Evolutionary conservation across 1,140 invertebrate genomes (phyloP).

Genomic region (Drosophila ambigua): DNA sequence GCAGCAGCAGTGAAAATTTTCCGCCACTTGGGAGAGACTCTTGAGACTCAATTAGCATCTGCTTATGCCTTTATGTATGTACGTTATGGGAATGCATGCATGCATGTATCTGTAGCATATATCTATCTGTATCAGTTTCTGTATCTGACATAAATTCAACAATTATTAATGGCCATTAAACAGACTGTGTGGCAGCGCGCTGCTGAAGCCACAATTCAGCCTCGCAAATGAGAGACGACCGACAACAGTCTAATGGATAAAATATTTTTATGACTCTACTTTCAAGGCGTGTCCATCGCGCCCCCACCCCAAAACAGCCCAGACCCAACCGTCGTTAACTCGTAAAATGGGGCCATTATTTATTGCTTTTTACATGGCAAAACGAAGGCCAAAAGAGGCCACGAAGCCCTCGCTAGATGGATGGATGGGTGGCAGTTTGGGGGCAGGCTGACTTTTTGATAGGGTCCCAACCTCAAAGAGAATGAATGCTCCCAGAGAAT

Average conservation of each 20-base stretch:
- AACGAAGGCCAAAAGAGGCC: conserved; percentile 59
- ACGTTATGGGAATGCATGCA: no score
- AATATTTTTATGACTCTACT: conserved; percentile 72
- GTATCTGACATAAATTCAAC: conserved; percentile 68
- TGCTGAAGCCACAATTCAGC: conserved; percentile 41
- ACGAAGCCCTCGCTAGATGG: conserved; percentile 9
- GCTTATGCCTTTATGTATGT: no score
- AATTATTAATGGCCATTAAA: conserved; percentile 77
- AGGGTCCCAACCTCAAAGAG: conserved; percentile 10
- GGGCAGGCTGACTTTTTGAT: conserved; percentile 41
- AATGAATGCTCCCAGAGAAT: background rate
- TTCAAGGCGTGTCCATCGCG: conserved; percentile 18
- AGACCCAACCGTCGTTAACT: conserved; percentile 2
- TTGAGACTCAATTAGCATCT: no score
- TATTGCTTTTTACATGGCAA: conserved; percentile 67
- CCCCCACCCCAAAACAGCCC: background rate
- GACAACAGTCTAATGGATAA: conserved; percentile 70
- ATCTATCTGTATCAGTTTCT: conserved; percentile 2
- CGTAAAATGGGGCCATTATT: conserved; percentile 72
- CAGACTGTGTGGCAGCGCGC: conserved; percentile 13
- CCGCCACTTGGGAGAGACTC: no score
- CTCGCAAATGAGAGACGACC: conserved; percentile 35
- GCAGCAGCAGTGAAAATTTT: no score
- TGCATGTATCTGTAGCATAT: background rate
- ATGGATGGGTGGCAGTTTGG: conserved; percentile 3